phyloP scores from a whole-genome alignment of 2,113 vertebrate genomes.

The Elephantulus edwardii region DNA sequence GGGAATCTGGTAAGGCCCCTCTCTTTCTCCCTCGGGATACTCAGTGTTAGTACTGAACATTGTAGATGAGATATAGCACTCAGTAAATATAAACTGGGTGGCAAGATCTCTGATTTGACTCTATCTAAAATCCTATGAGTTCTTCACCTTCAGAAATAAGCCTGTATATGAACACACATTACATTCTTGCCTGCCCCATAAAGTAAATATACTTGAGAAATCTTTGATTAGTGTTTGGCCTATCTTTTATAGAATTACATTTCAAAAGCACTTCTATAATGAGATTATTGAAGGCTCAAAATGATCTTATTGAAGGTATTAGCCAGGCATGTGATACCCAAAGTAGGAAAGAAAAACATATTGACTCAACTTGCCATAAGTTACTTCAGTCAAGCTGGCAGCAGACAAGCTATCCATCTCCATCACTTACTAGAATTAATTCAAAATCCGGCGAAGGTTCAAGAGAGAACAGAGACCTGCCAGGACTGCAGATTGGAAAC shows the following conservation, averaged over 20 bases:
- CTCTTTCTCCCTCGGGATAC: background rate
- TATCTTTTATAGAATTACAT: conserved; percentile 13
- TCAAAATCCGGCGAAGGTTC: conserved; percentile 48
- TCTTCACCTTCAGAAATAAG: conserved; percentile 9
- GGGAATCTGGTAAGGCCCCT: background rate
- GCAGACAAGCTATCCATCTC: background rate
- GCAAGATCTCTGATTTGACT: background rate
- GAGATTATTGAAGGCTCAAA: conserved; percentile 52
- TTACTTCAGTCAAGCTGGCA: conserved; percentile 49
- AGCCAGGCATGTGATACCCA: conserved; percentile 38
- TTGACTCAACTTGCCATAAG: conserved; percentile 55
- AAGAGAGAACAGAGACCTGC: conserved; percentile 53
- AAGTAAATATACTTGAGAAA: conserved; percentile 28
- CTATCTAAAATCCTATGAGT: conserved; percentile 30
- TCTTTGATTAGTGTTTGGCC: background rate
- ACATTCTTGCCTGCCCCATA: conserved; percentile 20
- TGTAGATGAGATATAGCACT: background rate
- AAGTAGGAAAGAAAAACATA: conserved; percentile 59
- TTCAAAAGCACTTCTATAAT: conserved; percentile 53
- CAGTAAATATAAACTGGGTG: background rate
- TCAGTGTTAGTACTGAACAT: background rate
- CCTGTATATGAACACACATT: background rate
- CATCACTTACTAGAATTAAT: conserved; percentile 66
- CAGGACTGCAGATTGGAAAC: conserved; percentile 56
- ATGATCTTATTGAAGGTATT: conserved; percentile 51